Percentiles rank a stretch among this genome's conserved stretches.
Evolutionary conservation across 2,113 vertebrate genomes (phyloP).

Genomic region (Oostethus manadensis): DNA sequence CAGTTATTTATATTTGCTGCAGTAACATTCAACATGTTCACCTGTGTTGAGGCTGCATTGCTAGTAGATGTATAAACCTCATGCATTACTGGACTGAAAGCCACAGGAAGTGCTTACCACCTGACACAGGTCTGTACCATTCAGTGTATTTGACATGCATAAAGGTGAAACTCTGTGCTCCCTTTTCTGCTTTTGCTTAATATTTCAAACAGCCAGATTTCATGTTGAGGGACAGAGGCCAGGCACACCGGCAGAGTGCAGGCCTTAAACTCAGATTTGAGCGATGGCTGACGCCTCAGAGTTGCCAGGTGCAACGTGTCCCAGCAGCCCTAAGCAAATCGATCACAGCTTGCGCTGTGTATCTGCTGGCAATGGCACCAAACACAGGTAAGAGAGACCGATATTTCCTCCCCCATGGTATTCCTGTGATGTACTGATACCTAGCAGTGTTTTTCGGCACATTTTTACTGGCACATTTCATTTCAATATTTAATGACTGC

Average conservation of each 20-base stretch:
- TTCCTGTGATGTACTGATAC: constrained; percentile 54
- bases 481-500: constrained; percentile 19
- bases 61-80: constrained; percentile 1
- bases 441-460: constrained; percentile 33
- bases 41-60: neutral
- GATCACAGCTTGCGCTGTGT: constrained; percentile 48
- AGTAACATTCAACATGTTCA: neutral
- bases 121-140: constrained; percentile 26
- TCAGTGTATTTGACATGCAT: constrained; percentile 26
- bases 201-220: constrained; percentile 47
- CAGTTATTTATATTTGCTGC: neutral
- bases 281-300: constrained; percentile 48
- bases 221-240: constrained; percentile 28
- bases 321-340: constrained; percentile 46
- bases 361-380: constrained; percentile 45
- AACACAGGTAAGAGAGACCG: constrained; percentile 49
- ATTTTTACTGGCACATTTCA: constrained; percentile 30
- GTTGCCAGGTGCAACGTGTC: constrained; percentile 35
- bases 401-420: constrained; percentile 42
- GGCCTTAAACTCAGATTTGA: constrained; percentile 46
- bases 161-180: constrained; percentile 41
- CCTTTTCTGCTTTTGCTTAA: constrained; percentile 38
- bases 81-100: constrained; percentile 16
- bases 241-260: constrained; percentile 32
- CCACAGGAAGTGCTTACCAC: neutral